A percentile compares a stretch with the other conserved stretches of the same genome.
phyloP scores from a whole-genome alignment of 2,113 vertebrate genomes.

The Zosterops lateralis region DNA sequence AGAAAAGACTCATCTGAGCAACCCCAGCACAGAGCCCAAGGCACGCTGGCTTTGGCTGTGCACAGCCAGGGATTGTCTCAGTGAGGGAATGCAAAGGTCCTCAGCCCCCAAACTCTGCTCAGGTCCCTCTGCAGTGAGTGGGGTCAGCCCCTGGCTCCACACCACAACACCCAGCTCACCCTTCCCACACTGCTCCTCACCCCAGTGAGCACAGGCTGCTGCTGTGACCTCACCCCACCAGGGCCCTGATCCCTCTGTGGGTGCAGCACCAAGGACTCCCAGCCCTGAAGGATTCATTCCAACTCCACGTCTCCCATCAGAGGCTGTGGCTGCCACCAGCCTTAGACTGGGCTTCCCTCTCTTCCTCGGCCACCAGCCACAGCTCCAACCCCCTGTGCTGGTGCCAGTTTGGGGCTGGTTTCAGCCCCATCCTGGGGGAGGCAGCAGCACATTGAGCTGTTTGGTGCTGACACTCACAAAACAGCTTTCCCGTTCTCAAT shows the following conservation, averaged over 20 bases:
- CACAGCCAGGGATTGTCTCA: neutral
- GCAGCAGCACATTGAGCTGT: neutral
- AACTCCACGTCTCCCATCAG: neutral
- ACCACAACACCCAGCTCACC: neutral
- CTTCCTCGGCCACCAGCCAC: neutral
- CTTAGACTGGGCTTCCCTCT: neutral
- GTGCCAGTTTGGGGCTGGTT: neutral
- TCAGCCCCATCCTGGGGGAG: neutral
- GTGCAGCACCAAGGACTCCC: neutral
- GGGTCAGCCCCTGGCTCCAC: neutral
- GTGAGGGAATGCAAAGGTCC: conserved; percentile 45
- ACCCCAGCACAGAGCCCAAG: neutral
- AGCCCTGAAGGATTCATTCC: neutral
- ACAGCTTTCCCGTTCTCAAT: neutral
- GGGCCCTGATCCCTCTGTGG: fast-evolving
- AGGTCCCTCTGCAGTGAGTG: fast-evolving
- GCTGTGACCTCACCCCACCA: neutral
- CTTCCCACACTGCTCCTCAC: neutral
- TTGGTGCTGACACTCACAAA: neutral
- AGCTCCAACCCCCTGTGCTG: neutral
- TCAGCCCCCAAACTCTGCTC: neutral
- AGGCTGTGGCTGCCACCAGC: neutral
- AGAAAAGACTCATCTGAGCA: conserved; percentile 27
- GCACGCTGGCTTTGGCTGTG: neutral
- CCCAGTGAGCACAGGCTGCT: neutral